Conservation (phyloP, 2,888 invertebrate genomes). For the Polymixis flavicincta region DNA sequence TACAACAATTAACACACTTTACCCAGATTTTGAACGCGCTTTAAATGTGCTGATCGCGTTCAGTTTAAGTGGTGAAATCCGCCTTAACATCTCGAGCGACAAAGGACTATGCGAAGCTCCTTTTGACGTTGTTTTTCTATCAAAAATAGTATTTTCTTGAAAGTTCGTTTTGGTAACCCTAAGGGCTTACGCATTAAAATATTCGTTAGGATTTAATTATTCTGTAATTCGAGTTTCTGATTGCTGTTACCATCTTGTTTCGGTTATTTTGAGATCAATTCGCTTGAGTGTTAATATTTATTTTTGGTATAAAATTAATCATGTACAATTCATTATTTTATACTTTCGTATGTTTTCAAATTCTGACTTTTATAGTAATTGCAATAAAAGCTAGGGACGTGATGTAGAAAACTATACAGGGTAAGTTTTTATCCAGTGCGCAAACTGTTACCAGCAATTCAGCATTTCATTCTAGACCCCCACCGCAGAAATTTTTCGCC, state of each 20-base stretch:
- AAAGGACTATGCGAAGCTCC: not conserved
- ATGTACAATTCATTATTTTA: not conserved
- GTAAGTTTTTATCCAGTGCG: too few relatives aligned
- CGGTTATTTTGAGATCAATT: slow-evolving; percentile 35
- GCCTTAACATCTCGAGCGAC: not conserved
- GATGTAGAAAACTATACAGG: not conserved
- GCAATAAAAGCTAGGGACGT: too few relatives aligned
- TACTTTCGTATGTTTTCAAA: not conserved
- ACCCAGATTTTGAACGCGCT: too few relatives aligned
- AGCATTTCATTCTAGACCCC: too few relatives aligned
- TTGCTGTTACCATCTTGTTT: slow-evolving; percentile 36
- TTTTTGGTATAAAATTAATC: slow-evolving; percentile 14
- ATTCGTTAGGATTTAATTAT: slow-evolving; percentile 55
- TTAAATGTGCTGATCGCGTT: too few relatives aligned
- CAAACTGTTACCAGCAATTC: too few relatives aligned
- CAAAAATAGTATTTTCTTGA: not conserved
- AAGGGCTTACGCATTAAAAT: slow-evolving; percentile 7
- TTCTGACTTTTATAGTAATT: not conserved
- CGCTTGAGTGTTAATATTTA: slow-evolving; percentile 19
- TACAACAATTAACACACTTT: too few relatives aligned
- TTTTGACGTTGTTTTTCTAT: not conserved
- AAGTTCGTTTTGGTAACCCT: slow-evolving; percentile 32
- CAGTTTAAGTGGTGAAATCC: too few relatives aligned
- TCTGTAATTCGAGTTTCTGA: slow-evolving; percentile 44
- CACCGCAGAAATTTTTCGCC: too few relatives aligned